Evolutionary conservation across 2,888 invertebrate species (phyloP).

Genomic region (Dasysyrphus albostriatus): DNA sequence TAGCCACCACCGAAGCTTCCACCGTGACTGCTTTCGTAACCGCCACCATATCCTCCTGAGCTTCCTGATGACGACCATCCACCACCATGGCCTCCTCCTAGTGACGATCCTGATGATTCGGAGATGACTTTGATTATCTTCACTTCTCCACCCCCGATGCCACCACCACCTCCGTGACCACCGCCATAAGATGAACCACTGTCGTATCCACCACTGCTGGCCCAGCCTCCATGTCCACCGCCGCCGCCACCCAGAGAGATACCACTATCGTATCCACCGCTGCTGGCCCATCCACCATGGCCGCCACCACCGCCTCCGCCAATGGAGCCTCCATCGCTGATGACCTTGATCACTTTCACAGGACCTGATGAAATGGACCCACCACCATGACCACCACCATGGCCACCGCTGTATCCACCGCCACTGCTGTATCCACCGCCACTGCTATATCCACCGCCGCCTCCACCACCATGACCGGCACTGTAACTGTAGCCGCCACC

Average conservation of each 20-base stretch:
- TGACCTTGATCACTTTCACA: conserved; percentile 69
- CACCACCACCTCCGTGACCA: conserved; percentile 22
- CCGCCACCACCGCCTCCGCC: conserved; percentile 62
- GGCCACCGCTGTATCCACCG: conserved; percentile 35
- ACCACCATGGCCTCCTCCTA: conserved; percentile 65
- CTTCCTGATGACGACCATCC: conserved; percentile 40
- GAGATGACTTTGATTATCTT: conserved; percentile 73
- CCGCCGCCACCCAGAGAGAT: conserved; percentile 45
- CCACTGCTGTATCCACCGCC: conserved; percentile 45
- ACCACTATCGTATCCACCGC: conserved; percentile 51
- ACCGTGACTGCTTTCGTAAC: conserved; percentile 40
- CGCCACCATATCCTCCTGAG: conserved; percentile 58
- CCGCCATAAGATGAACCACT: conserved; percentile 36
- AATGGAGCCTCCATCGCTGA: conserved; percentile 51
- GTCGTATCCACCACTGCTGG: conserved; percentile 44
- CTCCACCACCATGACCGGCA: conserved; percentile 33
- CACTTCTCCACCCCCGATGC: conserved; percentile 66
- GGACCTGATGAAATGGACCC: conserved; percentile 64
- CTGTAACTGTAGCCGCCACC: conserved; percentile 39
- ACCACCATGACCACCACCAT: conserved; percentile 49
- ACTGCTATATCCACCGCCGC: conserved; percentile 53
- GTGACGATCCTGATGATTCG: conserved; percentile 58
- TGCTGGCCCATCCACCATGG: conserved; percentile 56
- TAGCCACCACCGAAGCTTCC: conserved; percentile 56
- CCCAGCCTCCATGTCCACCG: conserved; percentile 54